Evolutionary conservation across 2,113 vertebrate genomes (phyloP), one percentile per base, ranked within the genome.

Genomic region (Mionectes macconnelli): DNA sequence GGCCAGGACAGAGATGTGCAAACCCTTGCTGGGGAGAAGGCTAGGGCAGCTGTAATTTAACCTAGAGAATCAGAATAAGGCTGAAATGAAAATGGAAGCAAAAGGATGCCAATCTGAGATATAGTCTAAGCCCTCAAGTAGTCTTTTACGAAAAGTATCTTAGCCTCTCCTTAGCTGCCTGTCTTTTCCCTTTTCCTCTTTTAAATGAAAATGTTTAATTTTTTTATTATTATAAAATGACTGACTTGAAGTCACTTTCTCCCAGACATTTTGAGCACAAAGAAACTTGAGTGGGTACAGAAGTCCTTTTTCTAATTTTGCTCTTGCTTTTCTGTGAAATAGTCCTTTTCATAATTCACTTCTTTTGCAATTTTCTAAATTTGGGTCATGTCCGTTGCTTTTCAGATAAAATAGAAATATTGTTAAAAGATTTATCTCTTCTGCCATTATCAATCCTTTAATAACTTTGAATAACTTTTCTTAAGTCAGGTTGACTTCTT

Each of bases 391-490:
- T 84, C 47, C 49, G 30, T 90, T 94, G 55, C 85, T 92, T 96
- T 95, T 88, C 64, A 80, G 75, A 85, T 91, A 70, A 91, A 94
- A 89, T 52, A 91, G 87, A 85, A 96, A 85, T 76, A 79, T 64
- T 87, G 55, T 91, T 92, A 88, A 67, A 96, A 91, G 59, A 83
- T 93, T 95, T 91, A 80, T 92, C 75, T 90, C 85, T 24, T 93
- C 70, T 93, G 25, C 66, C 37, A 40, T 94, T 94, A 68, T 90
- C 56, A 90, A 88, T 70, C 24, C 27, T 91, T 77, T 93, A 80
- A 81, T 92, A 89, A 84, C 68, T 83, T 89, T 77, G 31, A 90
- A 90, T 85, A 89, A 80, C 50, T 89, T 77, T 69, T 84, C 66
- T 91, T 76, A 69, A 82, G 70, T 87, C 84, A 80, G 9, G 62